phyloP scores from a whole-genome alignment of 2,113 vertebrate genomes.

The Orthonyx spaldingii region DNA sequence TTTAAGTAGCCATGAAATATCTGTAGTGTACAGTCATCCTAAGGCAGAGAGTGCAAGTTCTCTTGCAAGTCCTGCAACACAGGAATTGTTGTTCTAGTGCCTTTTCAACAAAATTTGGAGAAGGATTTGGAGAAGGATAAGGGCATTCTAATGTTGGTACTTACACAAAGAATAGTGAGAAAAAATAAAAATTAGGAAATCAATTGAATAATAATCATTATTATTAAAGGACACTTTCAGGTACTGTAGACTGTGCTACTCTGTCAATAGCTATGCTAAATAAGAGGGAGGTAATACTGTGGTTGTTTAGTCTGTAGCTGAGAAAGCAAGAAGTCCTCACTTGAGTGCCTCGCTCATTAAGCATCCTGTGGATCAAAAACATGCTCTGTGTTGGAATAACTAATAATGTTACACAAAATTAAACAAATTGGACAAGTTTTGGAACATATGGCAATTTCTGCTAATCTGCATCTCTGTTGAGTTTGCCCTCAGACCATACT shows the following conservation, averaged over 20 bases:
- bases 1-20: background rate
- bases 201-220: background rate
- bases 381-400: background rate
- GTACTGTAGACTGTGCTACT: background rate
- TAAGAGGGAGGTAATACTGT: background rate
- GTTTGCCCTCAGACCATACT: background rate
- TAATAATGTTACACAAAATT: background rate
- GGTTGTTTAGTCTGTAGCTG: background rate
- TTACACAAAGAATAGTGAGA: background rate
- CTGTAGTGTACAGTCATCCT: background rate
- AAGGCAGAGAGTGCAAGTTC: background rate
- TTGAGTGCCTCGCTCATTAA: background rate
- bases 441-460: background rate
- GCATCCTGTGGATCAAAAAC: background rate
- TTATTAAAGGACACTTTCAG: background rate
- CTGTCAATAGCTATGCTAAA: background rate
- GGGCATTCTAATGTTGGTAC: background rate
- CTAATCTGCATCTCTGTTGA: background rate
- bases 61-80: background rate
- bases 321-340: background rate
- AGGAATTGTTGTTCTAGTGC: background rate
- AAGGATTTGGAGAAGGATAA: background rate
- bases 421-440: background rate
- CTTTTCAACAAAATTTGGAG: background rate
- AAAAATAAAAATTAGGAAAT: background rate